phyloP scores from a whole-genome alignment of 2,113 vertebrate species.

The Stercorarius parasiticus region DNA sequence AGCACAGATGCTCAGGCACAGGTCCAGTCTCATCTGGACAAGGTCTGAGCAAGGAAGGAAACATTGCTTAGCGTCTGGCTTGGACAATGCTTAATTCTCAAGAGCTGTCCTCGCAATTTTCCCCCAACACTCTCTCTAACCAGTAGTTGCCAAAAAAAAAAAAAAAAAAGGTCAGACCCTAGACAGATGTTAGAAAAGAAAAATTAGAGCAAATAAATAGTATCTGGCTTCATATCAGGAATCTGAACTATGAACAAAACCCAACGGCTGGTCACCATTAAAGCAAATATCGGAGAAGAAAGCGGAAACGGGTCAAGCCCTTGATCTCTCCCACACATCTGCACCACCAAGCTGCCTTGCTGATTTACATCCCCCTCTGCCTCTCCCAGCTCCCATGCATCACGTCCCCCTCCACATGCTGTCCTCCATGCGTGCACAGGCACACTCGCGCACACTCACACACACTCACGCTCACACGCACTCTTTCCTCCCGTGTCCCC shows the following conservation, averaged over 20 bases:
- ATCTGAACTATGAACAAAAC: conserved; percentile 2
- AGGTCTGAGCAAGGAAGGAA: neutral
- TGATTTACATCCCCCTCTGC: neutral
- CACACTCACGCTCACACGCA: fast-evolving
- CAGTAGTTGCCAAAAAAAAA: neutral
- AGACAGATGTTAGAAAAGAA: neutral
- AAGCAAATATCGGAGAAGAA: neutral
- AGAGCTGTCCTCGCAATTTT: neutral
- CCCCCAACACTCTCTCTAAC: neutral
- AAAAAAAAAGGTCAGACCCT: neutral
- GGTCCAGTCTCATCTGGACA: neutral
- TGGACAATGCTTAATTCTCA: neutral
- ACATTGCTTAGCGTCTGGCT: neutral
- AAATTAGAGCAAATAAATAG: neutral
- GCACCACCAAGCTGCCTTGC: neutral
- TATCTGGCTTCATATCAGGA: neutral
- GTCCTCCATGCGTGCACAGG: fast-evolving
- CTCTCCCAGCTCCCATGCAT: neutral
- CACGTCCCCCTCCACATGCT: neutral
- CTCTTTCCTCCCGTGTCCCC: neutral
- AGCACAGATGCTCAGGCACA: neutral
- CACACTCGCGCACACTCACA: fast-evolving
- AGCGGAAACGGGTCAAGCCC: neutral
- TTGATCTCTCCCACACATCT: neutral
- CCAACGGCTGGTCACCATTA: neutral